Base-by-base conservation (phyloP, 1,140 invertebrate species). In the Diorhabda sublineata region DNA sequence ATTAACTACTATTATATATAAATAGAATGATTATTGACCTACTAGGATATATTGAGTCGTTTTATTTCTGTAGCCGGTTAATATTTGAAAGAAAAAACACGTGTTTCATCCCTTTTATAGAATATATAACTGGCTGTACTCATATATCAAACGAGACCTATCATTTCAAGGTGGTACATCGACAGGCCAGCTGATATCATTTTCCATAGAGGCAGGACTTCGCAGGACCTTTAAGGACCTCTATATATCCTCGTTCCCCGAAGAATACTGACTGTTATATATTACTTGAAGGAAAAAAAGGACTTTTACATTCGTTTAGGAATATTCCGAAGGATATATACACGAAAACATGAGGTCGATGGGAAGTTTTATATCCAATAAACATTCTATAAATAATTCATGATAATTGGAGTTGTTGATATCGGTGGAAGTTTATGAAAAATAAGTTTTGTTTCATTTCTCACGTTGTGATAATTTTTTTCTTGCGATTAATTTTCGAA, bases 81-180 rank as follows among this genome's bases (percentile, higher is more conserved):
- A 26, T 26, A 26, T 26, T 26, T 26, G 26, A 26, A 26, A 26
- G 26, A 26, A 26, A 26, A 26, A 26, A 26, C 26, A 26, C 26
- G 1, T 26, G 26, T 26, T 26, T 26, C 47, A 52, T 52, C 47
- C n/a, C 6, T 75, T 74, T 75, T 62, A 62, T 62, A 61, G 74
- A 75, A 74, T 74, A 71, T 74, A 72, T 70, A 72, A 74, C 74
- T 70, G 70, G 72, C 72, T 63, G 70, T 56, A 69, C 68, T 69
- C 71, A 71, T 77, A 77, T 77, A 77, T 77, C 74, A 75, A 67
- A 61, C 62, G 67, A 70, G 74, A 70, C n/a, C 74, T 74, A 75
- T 75, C 74, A 74, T 72, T 65, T 68, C 74, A 75, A 75, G 74
- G 74, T 74, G 76, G 71, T 70, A 67, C 73, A 71, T 68, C 52